Percentiles rank a stretch among this genome's conserved stretches.
Evolutionary conservation across 2,888 invertebrate species (phyloP).

Genomic region (Cabera pusaria): DNA sequence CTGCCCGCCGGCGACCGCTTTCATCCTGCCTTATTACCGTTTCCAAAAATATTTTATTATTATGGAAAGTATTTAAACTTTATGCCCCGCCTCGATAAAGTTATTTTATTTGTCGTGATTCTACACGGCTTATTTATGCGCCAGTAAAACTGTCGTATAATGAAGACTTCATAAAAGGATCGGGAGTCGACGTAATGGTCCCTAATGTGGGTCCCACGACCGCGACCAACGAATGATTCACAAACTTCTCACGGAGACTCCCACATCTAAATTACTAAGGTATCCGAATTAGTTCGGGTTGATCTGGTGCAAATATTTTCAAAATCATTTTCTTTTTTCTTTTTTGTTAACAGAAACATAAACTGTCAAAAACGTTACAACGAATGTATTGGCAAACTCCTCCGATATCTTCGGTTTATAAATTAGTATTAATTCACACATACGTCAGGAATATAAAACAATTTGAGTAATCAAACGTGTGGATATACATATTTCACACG

Average conservation of each 20-base stretch:
- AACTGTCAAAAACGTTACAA: too few relatives aligned
- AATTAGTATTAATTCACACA: too few relatives aligned
- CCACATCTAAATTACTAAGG: constrained; percentile 14
- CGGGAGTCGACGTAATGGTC: constrained; percentile 57
- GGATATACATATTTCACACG: too few relatives aligned
- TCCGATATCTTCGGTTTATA: too few relatives aligned
- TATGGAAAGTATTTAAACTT: constrained; percentile 74
- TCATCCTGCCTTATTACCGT: constrained; percentile 74
- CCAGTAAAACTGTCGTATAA: constrained; percentile 76
- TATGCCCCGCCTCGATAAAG: constrained; percentile 69
- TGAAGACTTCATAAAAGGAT: constrained; percentile 71
- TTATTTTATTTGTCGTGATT: constrained; percentile 72
- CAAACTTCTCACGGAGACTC: constrained; percentile 31
- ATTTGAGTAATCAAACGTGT: too few relatives aligned
- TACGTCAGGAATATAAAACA: too few relatives aligned
- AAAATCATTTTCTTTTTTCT: too few relatives aligned
- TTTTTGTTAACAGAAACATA: too few relatives aligned
- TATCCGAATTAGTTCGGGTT: constrained; percentile 6
- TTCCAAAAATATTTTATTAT: constrained; percentile 79
- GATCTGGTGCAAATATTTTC: constrained; percentile 5
- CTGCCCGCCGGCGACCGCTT: constrained; percentile 76
- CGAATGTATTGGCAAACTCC: too few relatives aligned
- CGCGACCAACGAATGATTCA: constrained; percentile 55
- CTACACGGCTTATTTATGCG: constrained; percentile 70
- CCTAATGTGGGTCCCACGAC: constrained; percentile 62